Percentiles rank a stretch among this genome's conserved stretches.
These are phyloP conservation scores for Pseudococcus longispinus DNA, from an alignment of 2,888 invertebrate species.

Conservation along the genomic window DNA sequence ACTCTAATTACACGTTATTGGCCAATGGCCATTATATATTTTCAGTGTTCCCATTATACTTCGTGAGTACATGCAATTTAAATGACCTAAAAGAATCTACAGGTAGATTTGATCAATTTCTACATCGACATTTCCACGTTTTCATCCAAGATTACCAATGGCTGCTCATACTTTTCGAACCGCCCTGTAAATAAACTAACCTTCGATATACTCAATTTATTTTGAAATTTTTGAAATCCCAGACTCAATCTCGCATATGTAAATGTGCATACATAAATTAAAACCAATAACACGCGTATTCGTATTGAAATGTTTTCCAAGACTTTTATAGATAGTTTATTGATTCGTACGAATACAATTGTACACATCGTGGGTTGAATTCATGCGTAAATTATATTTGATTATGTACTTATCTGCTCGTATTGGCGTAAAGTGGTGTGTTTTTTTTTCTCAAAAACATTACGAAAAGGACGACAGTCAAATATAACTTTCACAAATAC, in stretches of 20 bases:
- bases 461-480: not conserved
- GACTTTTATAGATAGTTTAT: not conserved
- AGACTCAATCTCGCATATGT: not conserved
- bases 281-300: not conserved
- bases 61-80: too few species aligned
- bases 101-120: too few species aligned
- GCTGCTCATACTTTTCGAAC: not conserved
- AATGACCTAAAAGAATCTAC: too few species aligned
- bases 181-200: too few species aligned
- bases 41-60: too few species aligned
- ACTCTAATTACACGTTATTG: too few species aligned
- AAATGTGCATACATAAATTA: not conserved
- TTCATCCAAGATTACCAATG: too few species aligned
- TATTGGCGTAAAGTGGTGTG: not conserved
- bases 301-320: not conserved
- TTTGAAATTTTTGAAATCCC: not conserved
- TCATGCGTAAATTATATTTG: not conserved
- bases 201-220: not conserved
- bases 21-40: too few species aligned
- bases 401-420: not conserved
- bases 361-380: not conserved
- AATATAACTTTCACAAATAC: too few species aligned
- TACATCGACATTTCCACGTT: too few species aligned
- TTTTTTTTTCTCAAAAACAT: not conserved
- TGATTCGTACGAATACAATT: not conserved